phyloP scores from a whole-genome alignment of 2,797 vertebrate species.

The Poeciliopsis paucimaculata region DNA sequence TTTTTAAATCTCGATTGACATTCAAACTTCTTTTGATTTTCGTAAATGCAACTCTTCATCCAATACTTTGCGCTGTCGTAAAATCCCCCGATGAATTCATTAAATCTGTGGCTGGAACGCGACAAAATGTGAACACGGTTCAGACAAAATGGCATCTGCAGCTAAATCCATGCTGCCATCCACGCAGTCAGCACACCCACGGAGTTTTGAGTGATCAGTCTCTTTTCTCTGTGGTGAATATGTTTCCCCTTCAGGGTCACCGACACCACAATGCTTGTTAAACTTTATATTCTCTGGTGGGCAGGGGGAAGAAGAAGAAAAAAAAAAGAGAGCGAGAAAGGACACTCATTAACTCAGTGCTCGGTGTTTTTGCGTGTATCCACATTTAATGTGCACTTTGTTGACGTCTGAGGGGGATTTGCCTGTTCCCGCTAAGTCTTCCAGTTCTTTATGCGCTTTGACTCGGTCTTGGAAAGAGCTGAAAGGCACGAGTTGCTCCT shows the following conservation, averaged over 20 bases:
- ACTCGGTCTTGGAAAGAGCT: constrained; percentile 36
- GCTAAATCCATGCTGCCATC: neutral
- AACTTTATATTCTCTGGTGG: constrained; percentile 78
- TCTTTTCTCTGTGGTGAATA: constrained; percentile 60
- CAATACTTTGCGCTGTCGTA: neutral
- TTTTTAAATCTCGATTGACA: no score
- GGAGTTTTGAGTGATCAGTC: constrained; percentile 65
- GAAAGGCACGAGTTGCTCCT: constrained; percentile 19
- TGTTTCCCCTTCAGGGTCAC: constrained; percentile 71
- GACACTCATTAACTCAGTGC: constrained; percentile 66
- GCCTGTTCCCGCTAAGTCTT: constrained; percentile 4
- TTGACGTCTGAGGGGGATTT: constrained; percentile 43
- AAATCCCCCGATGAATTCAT: neutral
- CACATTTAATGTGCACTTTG: constrained; percentile 21
- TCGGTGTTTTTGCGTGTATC: constrained; percentile 26
- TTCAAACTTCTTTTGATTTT: no score
- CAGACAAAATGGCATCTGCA: neutral
- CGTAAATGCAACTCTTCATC: no score
- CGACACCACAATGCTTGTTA: constrained; percentile 77
- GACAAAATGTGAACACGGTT: neutral
- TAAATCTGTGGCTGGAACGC: neutral
- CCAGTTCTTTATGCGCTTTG: constrained; percentile 38
- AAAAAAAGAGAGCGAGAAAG: constrained; percentile 48
- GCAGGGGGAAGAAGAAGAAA: constrained; percentile 62
- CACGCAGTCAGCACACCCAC: constrained; percentile 34